phyloP scores from a whole-genome alignment of 1,140 invertebrate genomes.

The Bombus ignitus region DNA sequence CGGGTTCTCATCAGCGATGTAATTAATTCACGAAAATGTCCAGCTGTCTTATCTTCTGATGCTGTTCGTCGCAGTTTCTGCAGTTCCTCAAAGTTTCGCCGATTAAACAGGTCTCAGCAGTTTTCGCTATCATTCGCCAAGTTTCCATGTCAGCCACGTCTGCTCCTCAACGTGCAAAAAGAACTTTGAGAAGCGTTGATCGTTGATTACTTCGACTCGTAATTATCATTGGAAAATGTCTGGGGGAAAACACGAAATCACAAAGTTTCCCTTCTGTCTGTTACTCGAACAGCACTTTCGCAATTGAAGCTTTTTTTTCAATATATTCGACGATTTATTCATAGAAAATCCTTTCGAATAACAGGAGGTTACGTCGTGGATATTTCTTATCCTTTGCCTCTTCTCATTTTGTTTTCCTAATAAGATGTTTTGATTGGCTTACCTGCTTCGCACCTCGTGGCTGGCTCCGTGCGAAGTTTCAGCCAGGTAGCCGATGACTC shows the following conservation, averaged over 20 bases:
- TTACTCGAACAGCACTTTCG: neutral
- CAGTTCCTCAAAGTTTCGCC: slow-evolving; percentile 59
- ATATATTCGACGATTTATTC: slow-evolving; percentile 1
- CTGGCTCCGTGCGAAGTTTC: slow-evolving; percentile 63
- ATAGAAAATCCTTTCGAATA: slow-evolving; percentile 28
- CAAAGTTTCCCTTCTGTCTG: neutral
- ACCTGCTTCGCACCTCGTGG: slow-evolving; percentile 71
- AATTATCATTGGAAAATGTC: neutral
- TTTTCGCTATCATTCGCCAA: slow-evolving; percentile 57
- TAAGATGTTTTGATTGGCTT: slow-evolving; percentile 74
- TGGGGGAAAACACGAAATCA: neutral
- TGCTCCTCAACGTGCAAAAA: neutral
- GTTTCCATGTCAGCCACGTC: slow-evolving; percentile 28
- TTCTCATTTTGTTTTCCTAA: slow-evolving; percentile 55
- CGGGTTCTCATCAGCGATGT: slow-evolving; percentile 35
- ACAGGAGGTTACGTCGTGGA: slow-evolving; percentile 24
- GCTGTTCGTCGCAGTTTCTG: slow-evolving; percentile 42
- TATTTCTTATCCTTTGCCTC: slow-evolving; percentile 29
- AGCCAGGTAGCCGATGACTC: slow-evolving; percentile 77
- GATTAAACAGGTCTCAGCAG: slow-evolving; percentile 66
- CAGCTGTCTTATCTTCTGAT: slow-evolving; percentile 59
- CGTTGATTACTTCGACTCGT: neutral
- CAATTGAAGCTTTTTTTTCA: neutral
- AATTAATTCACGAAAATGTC: slow-evolving; percentile 66
- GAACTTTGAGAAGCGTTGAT: slow-evolving; percentile 9